Evolutionary conservation across 2,797 vertebrate genomes (phyloP).

Genomic region (Crypturellus tataupa): DNA sequence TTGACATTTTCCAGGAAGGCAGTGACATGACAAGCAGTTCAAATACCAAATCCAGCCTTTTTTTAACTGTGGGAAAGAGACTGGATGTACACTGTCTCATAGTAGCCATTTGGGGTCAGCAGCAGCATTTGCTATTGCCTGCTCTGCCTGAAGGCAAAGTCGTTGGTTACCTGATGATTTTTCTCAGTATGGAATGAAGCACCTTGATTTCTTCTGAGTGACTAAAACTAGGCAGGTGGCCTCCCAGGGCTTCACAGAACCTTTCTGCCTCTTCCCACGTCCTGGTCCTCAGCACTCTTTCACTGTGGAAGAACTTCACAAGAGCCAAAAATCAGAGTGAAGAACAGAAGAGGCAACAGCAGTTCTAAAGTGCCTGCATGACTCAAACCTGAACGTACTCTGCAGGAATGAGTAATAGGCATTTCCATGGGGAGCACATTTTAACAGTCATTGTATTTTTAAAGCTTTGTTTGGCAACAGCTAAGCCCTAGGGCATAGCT

Average conservation of each 20-base stretch:
- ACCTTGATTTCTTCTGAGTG: slow-evolving; percentile 82
- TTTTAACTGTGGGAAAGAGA: slow-evolving; percentile 22
- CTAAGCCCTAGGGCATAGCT: not conserved
- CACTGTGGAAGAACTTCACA: slow-evolving; percentile 90
- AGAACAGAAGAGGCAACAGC: not conserved
- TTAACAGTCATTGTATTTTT: not conserved
- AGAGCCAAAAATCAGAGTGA: slow-evolving; percentile 11
- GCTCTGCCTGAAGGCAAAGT: not conserved
- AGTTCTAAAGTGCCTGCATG: not conserved
- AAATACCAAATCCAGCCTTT: not conserved
- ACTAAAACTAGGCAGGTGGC: slow-evolving; percentile 90
- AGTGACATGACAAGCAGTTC: slow-evolving; percentile 21
- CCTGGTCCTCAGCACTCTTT: slow-evolving; percentile 90
- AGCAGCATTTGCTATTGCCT: not conserved
- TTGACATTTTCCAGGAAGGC: slow-evolving; percentile 43
- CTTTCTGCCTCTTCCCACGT: slow-evolving; percentile 94
- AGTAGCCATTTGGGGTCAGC: slow-evolving; percentile 5
- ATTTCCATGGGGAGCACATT: not conserved
- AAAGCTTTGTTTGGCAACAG: slow-evolving; percentile 26
- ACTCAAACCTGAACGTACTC: not conserved
- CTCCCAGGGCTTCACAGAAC: slow-evolving; percentile 93
- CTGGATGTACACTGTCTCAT: not conserved
- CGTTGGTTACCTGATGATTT: slow-evolving; percentile 87
- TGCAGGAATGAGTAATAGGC: not conserved
- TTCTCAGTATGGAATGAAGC: slow-evolving; percentile 85